Base-by-base conservation (phyloP, 2,113 vertebrate genomes). In the Crotalus viridis region DNA sequence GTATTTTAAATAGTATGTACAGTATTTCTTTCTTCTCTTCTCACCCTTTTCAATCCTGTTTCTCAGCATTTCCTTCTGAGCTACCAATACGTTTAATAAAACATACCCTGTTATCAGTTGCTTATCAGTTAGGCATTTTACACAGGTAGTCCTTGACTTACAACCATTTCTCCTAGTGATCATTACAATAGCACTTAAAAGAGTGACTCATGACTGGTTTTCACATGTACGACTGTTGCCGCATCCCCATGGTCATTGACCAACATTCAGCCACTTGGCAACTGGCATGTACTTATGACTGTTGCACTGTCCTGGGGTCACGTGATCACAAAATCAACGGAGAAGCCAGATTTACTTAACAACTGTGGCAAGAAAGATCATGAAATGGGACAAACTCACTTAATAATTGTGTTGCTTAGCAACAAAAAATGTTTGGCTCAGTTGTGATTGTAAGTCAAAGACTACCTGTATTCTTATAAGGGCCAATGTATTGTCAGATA, bases 71-170 rank as follows among this genome's bases (percentile, higher is more conserved):
- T 54, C 87, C 51, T 88, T 88, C 87, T 94, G 93, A 95, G 88
- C 96, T 96, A 94, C 96, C 95, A 95, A 64, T 55, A 94, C 86
- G 94, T 95, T 96, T 94, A 95, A 94, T 96, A 96, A 89, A 1
- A 12, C 93, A 46, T 93, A 88, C 94, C 92, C 92, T 93, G 92
- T 95, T 95, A 95, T 94, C 95, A 95, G n/a, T 96, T 95, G 74
- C 95, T 93, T 97, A 95, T 94, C 95, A 97, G 88, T 94, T 95
- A 90, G 21, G 90, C 95, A 92, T 95, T 92, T 94, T 96, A 95
- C 90, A 69, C 28, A 69, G 64, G 5, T 69, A 69, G 12, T 15
- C 28, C 64, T 33, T 4, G 5, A 69, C 28, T 69, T 69, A 69
- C 28, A n/a, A 69, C 15, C 13, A 33, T 69, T 69, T 69, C 48